Percentiles rank a stretch among this genome's conserved stretches.
These are phyloP conservation scores for Anguilla anguilla DNA, from an alignment of 2,797 vertebrate genomes.

Conservation along the genomic window DNA sequence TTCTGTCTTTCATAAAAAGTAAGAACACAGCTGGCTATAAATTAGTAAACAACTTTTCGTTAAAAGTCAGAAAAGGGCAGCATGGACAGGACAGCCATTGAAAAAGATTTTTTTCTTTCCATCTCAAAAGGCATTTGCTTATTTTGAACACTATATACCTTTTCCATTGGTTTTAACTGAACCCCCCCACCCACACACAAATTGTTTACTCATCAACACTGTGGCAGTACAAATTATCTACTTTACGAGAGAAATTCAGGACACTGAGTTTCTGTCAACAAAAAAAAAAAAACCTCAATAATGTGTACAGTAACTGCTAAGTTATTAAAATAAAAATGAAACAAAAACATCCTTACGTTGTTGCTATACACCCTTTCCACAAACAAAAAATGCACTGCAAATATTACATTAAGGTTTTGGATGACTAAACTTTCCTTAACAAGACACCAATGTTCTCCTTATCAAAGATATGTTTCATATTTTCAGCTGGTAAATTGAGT, in stretches of 20 bases:
- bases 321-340: background rate
- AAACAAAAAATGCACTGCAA: background rate
- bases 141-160: too few species aligned
- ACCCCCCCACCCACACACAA: background rate
- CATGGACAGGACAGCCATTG: background rate
- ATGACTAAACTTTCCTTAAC: background rate
- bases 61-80: background rate
- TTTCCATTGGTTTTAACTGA: background rate
- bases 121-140: too few species aligned
- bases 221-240: background rate
- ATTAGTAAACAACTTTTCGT: background rate
- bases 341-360: background rate
- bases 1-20: conserved; percentile 65
- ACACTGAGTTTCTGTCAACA: background rate
- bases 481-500: background rate
- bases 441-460: background rate
- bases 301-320: background rate
- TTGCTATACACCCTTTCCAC: background rate
- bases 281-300: background rate
- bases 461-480: background rate
- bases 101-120: background rate
- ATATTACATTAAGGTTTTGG: background rate
- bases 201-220: background rate
- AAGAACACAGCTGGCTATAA: background rate
- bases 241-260: background rate